Evolutionary conservation across 2,113 vertebrate species (phyloP).

Genomic region (Oostethus manadensis): DNA sequence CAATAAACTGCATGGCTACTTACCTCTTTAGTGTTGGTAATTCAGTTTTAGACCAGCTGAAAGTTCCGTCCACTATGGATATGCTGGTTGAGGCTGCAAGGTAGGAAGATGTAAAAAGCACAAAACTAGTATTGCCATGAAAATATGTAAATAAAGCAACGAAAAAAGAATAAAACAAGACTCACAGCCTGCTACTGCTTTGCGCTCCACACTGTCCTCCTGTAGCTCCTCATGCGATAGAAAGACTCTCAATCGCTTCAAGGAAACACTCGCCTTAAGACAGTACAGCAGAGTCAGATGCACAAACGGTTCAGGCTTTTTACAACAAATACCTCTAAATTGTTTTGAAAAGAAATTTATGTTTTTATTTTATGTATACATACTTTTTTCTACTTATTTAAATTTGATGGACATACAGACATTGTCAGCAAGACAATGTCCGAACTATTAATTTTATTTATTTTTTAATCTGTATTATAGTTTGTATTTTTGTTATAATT

Average conservation of each 20-base stretch:
- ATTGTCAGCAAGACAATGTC: too few relatives aligned
- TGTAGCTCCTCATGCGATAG: constrained; percentile 93
- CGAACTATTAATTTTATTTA: too few relatives aligned
- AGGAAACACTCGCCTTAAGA: constrained; percentile 85
- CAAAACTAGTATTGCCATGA: not conserved
- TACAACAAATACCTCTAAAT: too few relatives aligned
- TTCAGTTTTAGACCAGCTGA: constrained; percentile 85
- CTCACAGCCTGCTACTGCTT: constrained; percentile 42
- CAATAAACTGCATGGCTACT: constrained; percentile 1
- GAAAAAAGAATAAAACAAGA: constrained; percentile 24
- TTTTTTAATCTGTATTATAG: too few relatives aligned
- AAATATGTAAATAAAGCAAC: not conserved
- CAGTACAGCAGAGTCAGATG: not conserved
- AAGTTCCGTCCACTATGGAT: constrained; percentile 77
- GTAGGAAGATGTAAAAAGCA: not conserved
- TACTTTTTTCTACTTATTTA: too few relatives aligned
- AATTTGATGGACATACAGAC: too few relatives aligned
- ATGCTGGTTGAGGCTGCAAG: constrained; percentile 73
- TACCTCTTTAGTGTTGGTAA: constrained; percentile 76
- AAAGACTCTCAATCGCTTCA: constrained; percentile 87
- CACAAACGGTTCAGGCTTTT: not conserved
- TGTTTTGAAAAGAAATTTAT: too few relatives aligned
- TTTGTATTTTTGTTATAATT: too few relatives aligned
- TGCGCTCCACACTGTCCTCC: constrained; percentile 77
- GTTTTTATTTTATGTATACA: too few relatives aligned